phyloP scores from a whole-genome alignment of 2,888 invertebrate genomes.

The Anaspis maculata region DNA sequence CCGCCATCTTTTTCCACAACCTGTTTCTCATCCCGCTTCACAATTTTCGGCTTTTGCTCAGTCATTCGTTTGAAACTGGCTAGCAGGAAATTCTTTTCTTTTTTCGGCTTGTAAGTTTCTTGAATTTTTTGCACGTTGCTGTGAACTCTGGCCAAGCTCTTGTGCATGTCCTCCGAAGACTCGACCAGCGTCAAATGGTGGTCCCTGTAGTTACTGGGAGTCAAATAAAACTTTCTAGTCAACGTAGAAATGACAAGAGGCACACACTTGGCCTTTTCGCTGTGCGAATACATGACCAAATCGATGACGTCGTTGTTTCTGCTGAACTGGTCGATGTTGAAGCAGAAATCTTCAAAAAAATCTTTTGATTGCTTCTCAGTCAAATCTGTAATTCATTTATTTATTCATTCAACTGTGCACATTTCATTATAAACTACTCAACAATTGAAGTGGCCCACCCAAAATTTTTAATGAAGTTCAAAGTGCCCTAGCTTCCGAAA shows the following conservation, averaged over 20 bases:
- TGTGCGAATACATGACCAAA: constrained; percentile 15
- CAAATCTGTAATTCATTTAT: no score
- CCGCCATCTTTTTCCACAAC: no score
- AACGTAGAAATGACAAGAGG: constrained; percentile 32
- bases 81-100: constrained; percentile 2
- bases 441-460: no score
- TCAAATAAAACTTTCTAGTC: constrained; percentile 33
- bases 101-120: constrained; percentile 2
- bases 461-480: no score
- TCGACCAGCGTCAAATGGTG: constrained; percentile 20
- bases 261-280: not conserved
- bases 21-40: no score
- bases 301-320: constrained; percentile 28
- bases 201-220: constrained; percentile 22
- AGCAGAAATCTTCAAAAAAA: constrained; percentile 23
- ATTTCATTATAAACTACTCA: no score
- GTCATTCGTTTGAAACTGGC: constrained; percentile 6
- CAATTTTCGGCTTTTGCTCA: constrained; percentile 3
- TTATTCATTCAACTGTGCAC: no score
- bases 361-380: no score
- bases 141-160: not conserved
- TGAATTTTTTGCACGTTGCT: constrained; percentile 1
- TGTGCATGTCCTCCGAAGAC: not conserved
- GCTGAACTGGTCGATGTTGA: constrained; percentile 25
- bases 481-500: no score